Base-by-base conservation (phyloP, 2,797 vertebrate genomes). In the Xiphorhynchus erythropygius region DNA sequence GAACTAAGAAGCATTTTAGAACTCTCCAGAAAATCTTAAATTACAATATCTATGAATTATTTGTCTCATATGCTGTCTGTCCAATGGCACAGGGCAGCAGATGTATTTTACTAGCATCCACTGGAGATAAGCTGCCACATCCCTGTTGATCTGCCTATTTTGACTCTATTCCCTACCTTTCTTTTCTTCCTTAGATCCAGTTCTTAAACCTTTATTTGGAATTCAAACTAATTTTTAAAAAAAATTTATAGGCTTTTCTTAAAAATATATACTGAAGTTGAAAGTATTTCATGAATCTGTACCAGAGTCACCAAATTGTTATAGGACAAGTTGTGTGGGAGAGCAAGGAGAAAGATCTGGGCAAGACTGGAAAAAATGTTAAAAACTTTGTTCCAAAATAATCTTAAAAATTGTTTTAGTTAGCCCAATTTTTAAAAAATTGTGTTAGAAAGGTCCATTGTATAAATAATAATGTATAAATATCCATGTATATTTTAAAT, bases 181-280 rank as follows among this genome's bases (percentile, higher is more conserved):
- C 13, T 47, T 55, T 75, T 78, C 78, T 37, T 13, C 24, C 39
- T 75, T 86, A 60, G 87, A 70, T 60, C 6, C 9, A 70, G 21
- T 59, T 79, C n/a, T 69, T 94, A 84, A 87, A 65, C 22, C 57
- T 69, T 59, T 84, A 52, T 44, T 69, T 6, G 6, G 7, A 81
- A 86, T 22, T 42, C 11, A 11, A 90, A 69, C 4, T 74, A 0
- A 0, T 24, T 32, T 77, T 77, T 33, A 13, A 0, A 2, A 46
- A 60, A 46, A 28, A n/a, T 13, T 5, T 84, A 33, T 22, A 41
- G 5, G 35, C 3, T 69, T 86, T 52, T 60, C 56, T 28, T 32
- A 35, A 87, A 39, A 57, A 23, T 67, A 13, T 65, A 46, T 82
- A 33, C 23, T 59, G n/a, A 70, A 27, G 9, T 32, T 71, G 12